phyloP scores from a whole-genome alignment of 2,888 invertebrate species.

The Sinopyrophorus schimmeli region DNA sequence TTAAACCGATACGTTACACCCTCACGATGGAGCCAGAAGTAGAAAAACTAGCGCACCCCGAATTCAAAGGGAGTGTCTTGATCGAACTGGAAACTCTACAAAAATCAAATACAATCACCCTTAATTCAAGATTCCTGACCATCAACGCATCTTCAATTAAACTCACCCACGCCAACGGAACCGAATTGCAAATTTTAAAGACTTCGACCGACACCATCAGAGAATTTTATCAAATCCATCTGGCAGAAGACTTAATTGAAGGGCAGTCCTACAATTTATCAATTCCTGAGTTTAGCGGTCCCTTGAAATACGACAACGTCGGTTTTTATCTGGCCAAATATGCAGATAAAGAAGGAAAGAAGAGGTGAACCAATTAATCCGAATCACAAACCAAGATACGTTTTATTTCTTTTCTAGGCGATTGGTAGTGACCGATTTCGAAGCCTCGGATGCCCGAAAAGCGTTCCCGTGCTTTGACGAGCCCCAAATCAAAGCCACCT shows the following conservation, averaged over 20 bases:
- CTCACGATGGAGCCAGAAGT: slow-evolving; percentile 23
- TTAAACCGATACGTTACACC: slow-evolving; percentile 14
- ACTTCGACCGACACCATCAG: slow-evolving; percentile 3
- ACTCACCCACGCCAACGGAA: not conserved
- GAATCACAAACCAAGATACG: no score
- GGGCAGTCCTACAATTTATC: slow-evolving; percentile 9
- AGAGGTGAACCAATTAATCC: slow-evolving; percentile 12
- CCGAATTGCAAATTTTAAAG: not conserved
- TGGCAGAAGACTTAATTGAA: not conserved
- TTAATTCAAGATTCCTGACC: slow-evolving; percentile 13
- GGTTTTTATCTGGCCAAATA: slow-evolving; percentile 59
- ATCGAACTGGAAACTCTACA: slow-evolving; percentile 11
- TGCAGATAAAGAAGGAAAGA: slow-evolving; percentile 34
- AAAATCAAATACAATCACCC: slow-evolving; percentile 15
- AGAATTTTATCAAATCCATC: slow-evolving; percentile 18
- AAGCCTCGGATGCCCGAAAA: slow-evolving; percentile 66
- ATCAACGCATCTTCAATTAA: not conserved
- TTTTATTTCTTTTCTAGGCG: slow-evolving; percentile 5
- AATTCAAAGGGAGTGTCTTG: slow-evolving; percentile 18
- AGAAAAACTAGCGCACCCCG: slow-evolving; percentile 5
- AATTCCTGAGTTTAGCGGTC: slow-evolving; percentile 33
- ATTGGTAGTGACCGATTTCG: slow-evolving; percentile 67
- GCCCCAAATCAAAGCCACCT: slow-evolving; percentile 51
- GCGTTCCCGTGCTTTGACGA: slow-evolving; percentile 81
- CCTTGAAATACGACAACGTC: slow-evolving; percentile 46